phyloP scores from a whole-genome alignment of 2,113 vertebrate genomes.

The Actenoides lindsayi region DNA sequence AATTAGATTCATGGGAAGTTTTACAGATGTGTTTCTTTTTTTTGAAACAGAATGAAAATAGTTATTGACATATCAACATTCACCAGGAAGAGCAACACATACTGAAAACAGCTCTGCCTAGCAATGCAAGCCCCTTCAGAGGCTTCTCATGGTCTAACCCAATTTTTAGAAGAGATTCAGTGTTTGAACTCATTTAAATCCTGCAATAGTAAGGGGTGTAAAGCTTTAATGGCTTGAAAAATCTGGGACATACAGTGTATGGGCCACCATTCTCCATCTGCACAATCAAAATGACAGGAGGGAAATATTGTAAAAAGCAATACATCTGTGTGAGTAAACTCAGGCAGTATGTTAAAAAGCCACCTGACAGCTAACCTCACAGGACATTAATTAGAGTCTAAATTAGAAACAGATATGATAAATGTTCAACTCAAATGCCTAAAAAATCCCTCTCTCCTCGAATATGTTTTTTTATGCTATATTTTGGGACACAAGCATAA shows the following conservation, averaged over 20 bases:
- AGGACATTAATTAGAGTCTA: slow-evolving; percentile 10
- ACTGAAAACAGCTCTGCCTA: neutral
- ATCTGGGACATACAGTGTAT: neutral
- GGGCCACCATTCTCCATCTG: neutral
- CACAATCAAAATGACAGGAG: rapidly evolving
- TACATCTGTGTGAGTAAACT: neutral
- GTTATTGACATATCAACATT: neutral
- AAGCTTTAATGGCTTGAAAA: slow-evolving; percentile 1
- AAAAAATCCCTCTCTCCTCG: neutral
- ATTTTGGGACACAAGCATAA: slow-evolving; percentile 25
- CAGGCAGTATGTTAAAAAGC: neutral
- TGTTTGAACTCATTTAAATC: neutral
- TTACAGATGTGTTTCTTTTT: neutral
- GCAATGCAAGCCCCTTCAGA: neutral
- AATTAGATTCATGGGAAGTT: neutral
- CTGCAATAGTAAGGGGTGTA: neutral
- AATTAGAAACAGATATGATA: neutral
- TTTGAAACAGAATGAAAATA: neutral
- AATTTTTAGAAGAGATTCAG: neutral
- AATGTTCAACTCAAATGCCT: neutral
- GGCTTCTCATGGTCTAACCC: neutral
- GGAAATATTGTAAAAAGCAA: neutral
- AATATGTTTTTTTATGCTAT: neutral
- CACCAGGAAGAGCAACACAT: neutral
- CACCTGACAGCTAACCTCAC: neutral